Evolutionary conservation across 1,140 invertebrate species (phyloP), one percentile per base, ranked within the genome.

Genomic region (Penaeus chinensis): DNA sequence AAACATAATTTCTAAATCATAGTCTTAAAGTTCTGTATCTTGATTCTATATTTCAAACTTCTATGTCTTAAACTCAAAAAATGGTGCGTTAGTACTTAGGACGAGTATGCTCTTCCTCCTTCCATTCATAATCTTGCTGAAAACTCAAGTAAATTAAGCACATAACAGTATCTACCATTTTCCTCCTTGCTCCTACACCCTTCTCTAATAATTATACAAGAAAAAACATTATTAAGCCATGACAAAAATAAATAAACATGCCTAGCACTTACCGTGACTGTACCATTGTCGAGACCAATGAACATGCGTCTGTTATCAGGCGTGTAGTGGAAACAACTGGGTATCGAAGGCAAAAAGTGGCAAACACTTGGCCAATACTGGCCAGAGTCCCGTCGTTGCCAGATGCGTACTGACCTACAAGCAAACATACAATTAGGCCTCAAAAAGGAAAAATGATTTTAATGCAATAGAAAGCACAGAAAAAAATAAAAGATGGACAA

Each of bases 311-410:
- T 94, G 24, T 96, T 96, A 92, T 97, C 95, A 85, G 94, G 94
- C 88, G 95, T 96, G 91, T 97, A 99, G 91, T 95, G 95, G 91
- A 99, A 94, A 61, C 96, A 92, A 54, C 96, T 97, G 81, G 96
- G 96, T 32, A 95, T 95, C 81, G 96, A 96, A n/a, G 97, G 96
- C 95, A 99, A 96, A 90, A 96, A 97, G 91, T 99, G 98, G 92
- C 98, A 99, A 91, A 99, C 98, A 91, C 97, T 99, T 0, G 98
- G 98, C 98, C 98, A 99, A 92, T 99, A 99, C 91, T 99, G 98
- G 2, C 98, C 99, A n/a, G 97, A 98, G 91, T 99, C 98, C 88
- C 98, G 94, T 93, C 98, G 99, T 83, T 99, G 92, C 97, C 98
- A 99, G 89, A 99, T 96, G 93, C 98, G 94, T 32, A 99, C 95